Base-by-base conservation (phyloP, 2,113 vertebrate genomes). In the Cricetomys ansorgei region DNA sequence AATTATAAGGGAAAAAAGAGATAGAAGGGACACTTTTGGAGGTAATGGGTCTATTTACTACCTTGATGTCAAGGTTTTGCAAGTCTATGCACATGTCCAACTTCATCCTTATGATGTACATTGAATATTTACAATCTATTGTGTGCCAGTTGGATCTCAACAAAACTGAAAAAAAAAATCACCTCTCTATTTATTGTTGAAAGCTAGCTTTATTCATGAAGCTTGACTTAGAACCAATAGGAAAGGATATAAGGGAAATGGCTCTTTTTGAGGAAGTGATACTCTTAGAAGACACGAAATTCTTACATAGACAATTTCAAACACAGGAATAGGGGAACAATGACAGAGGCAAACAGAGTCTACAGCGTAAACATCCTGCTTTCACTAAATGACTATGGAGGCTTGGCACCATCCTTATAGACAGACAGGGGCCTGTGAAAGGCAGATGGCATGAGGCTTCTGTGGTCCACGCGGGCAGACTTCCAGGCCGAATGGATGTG, bases 401-500 rank as follows among this genome's bases (percentile, higher is more conserved):
- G 37, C 84, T 7, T 3, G 57, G 65, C 27, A 45, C 79, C 72
- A 34, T 45, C 48, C 69, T 94, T n/a, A 55, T 9, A 81, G 62
- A n/a, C 1, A 3, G 48, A 40, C 5, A 65, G 48, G 31, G 16
- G 43, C 89, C 72, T 65, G 29, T 62, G 31, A 69, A 43, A 94
- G 70, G 57, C 93, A 93, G 75, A 79, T 93, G 84, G 79, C 53
- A 48, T 40, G 37, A 76, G 48, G 48, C 53, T 27, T 80, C 75
- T 55, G 7, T 27, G 70, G 92, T 97, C 92, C 62, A 86, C 25
- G 12, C 62, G 88, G 95, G 90, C 75, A 73, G 37, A 76, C 31
- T 62, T 95, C 96, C 96, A 96, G 85, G 80, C 88, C 93, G 96
- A 94, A 94, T 95, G 88, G 69, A 75, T 57, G 31, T 72, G 43